Evolutionary conservation across 2,888 invertebrate species (phyloP).

Genomic region (Drosophila dives): DNA sequence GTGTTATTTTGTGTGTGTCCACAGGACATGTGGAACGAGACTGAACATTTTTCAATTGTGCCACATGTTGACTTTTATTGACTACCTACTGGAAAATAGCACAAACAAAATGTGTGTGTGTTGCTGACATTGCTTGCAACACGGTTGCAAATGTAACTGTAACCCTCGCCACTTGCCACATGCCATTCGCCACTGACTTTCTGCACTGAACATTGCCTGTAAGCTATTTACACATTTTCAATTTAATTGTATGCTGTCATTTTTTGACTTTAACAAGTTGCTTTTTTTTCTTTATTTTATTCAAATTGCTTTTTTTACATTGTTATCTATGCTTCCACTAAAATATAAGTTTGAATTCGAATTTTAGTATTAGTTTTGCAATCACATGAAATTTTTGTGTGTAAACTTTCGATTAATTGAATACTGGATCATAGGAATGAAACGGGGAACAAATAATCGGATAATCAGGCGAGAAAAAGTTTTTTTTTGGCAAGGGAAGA

Average conservation of each 20-base stretch:
- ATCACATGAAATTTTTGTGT: neutral
- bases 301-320: neutral
- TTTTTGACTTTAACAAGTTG: neutral
- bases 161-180: slow-evolving; percentile 10
- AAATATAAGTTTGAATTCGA: neutral
- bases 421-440: too few relatives aligned
- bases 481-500: neutral
- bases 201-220: neutral
- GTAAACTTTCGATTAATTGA: too few relatives aligned
- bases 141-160: slow-evolving; percentile 20
- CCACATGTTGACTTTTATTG: slow-evolving; percentile 63
- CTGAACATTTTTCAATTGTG: slow-evolving; percentile 14
- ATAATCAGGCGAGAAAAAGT: too few relatives aligned
- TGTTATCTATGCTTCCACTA: neutral
- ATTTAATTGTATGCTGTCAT: neutral
- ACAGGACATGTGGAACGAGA: neutral
- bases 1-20: slow-evolving; percentile 3
- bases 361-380: neutral
- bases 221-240: neutral
- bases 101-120: slow-evolving; percentile 25
- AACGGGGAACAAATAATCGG: too few relatives aligned
- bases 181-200: neutral
- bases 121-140: slow-evolving; percentile 36
- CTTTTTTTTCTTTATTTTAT: neutral
- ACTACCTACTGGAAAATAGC: slow-evolving; percentile 24